Evolutionary conservation across 2,113 vertebrate species (phyloP).

Genomic region (Saccopteryx leptura): DNA sequence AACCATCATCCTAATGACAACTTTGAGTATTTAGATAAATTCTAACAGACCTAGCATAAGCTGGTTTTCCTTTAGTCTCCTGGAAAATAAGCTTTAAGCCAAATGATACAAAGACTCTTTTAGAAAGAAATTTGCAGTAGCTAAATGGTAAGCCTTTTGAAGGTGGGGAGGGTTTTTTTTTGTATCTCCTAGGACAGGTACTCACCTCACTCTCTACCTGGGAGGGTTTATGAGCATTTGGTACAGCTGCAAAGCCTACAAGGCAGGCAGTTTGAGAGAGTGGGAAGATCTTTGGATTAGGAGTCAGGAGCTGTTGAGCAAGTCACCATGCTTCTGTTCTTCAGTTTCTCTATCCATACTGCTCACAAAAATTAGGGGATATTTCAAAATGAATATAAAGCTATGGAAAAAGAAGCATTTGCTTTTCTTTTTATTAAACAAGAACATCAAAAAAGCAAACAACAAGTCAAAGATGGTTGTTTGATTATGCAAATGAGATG

Average conservation of each 20-base stretch:
- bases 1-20: background rate
- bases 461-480: too few relatives aligned
- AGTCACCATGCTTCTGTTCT: background rate
- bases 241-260: background rate
- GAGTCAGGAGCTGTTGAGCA: background rate
- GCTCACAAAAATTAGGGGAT: too few relatives aligned
- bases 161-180: background rate
- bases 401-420: too few relatives aligned
- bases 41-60: background rate
- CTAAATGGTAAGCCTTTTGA: background rate
- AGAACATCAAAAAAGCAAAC: too few relatives aligned
- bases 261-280: background rate
- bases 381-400: too few relatives aligned
- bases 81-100: constrained; percentile 30
- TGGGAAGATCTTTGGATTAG: background rate
- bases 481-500: too few relatives aligned
- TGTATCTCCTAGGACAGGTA: background rate
- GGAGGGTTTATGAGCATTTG: background rate
- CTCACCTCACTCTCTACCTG: background rate
- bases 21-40: background rate
- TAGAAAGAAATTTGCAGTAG: background rate
- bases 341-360: background rate
- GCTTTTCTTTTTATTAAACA: too few relatives aligned
- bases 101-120: constrained; percentile 16
- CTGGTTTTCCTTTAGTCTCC: background rate